Percentiles rank a stretch among this genome's conserved stretches.
Conservation (phyloP, 2,888 invertebrate species). For the Drosophila barbarae region DNA sequence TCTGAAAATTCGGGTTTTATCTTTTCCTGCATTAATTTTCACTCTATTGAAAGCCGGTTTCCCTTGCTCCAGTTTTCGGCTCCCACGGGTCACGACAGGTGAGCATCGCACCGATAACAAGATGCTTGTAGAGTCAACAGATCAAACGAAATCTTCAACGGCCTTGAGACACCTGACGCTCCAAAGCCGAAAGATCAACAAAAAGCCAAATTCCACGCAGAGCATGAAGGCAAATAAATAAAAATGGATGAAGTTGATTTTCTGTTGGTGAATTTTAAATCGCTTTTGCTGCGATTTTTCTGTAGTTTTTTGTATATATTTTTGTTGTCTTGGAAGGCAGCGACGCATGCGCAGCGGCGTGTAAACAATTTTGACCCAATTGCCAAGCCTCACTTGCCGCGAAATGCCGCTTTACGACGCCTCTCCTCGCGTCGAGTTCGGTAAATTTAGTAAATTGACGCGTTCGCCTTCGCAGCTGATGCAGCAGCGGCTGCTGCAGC, state of each 20-base stretch:
- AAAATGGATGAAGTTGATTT: conserved; percentile 18
- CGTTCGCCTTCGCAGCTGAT: conserved; percentile 34
- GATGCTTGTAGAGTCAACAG: conserved; percentile 18
- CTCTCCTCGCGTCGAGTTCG: not conserved
- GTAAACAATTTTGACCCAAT: conserved; percentile 58
- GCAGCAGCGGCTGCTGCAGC: conserved; percentile 17
- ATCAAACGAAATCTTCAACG: conserved; percentile 34
- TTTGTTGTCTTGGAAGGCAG: conserved; percentile 12
- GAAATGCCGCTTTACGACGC: conserved; percentile 8
- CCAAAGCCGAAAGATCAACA: conserved; percentile 34
- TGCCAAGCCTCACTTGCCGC: conserved; percentile 51
- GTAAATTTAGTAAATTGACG: conserved; percentile 15
- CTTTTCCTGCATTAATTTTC: not conserved
- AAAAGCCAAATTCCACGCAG: conserved; percentile 19
- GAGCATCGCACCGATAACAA: conserved; percentile 16
- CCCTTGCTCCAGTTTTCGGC: conserved; percentile 32
- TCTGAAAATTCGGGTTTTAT: not conserved
- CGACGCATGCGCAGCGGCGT: conserved; percentile 44
- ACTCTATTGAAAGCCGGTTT: conserved; percentile 22
- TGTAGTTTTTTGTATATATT: not conserved
- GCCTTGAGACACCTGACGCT: conserved; percentile 34
- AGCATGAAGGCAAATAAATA: conserved; percentile 26
- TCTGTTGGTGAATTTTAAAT: conserved; percentile 26
- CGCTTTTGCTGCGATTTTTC: conserved; percentile 11
- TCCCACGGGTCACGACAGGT: conserved; percentile 24